These are phyloP conservation scores for Troilus luridus DNA, from an alignment of 2,888 invertebrate genomes.

Conservation along the genomic window DNA sequence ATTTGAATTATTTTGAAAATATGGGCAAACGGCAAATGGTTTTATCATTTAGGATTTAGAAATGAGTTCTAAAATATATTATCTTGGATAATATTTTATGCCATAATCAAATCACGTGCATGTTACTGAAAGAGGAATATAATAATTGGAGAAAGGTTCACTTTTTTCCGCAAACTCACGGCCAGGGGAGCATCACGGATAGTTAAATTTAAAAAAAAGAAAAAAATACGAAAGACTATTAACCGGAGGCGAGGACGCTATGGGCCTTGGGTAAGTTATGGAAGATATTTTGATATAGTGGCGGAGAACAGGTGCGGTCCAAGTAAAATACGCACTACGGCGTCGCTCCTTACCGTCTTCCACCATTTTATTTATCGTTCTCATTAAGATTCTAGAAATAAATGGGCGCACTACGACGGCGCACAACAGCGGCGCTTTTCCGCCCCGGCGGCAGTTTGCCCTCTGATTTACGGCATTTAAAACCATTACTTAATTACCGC, in stretches of 20 bases:
- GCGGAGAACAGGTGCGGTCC: slow-evolving; percentile 16
- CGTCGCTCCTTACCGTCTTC: slow-evolving; percentile 48
- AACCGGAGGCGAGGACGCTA: slow-evolving; percentile 10
- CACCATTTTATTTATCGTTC: slow-evolving; percentile 54
- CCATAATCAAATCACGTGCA: too few relatives aligned
- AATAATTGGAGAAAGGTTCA: neutral
- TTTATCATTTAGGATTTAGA: too few relatives aligned
- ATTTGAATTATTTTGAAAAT: too few relatives aligned
- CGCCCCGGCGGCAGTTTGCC: slow-evolving; percentile 31
- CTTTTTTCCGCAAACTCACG: neutral
- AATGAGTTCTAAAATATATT: too few relatives aligned
- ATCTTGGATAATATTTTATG: too few relatives aligned
- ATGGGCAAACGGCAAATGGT: too few relatives aligned
- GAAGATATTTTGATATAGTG: slow-evolving; percentile 50
- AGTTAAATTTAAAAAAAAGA: slow-evolving; percentile 27
- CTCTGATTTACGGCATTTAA: slow-evolving; percentile 56
- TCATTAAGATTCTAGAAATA: slow-evolving; percentile 59
- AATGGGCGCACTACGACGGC: slow-evolving; percentile 38
- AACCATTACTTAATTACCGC: slow-evolving; percentile 58
- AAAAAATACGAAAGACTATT: neutral
- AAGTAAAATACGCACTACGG: slow-evolving; percentile 37
- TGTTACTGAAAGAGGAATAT: neutral
- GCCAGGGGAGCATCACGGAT: neutral
- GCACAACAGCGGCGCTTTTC: slow-evolving; percentile 3
- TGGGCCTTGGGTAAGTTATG: slow-evolving; percentile 9